A percentile compares a stretch with the other conserved stretches of the same genome.
Evolutionary conservation across 2,113 vertebrate species (phyloP).

Genomic region (Suncus etruscus): DNA sequence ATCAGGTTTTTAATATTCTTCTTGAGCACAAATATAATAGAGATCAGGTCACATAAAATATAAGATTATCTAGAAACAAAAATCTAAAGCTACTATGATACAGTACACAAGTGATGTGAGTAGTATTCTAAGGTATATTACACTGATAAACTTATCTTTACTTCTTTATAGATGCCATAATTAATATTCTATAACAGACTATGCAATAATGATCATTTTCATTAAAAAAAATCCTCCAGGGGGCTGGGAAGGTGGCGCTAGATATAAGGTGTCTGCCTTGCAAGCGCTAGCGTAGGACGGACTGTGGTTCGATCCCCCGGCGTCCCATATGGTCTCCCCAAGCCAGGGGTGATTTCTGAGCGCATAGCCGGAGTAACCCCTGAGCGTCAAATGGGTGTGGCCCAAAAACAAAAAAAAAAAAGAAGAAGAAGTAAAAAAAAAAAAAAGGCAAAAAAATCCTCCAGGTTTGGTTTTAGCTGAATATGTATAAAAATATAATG

Average conservation of each 20-base stretch:
- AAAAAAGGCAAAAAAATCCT: not conserved
- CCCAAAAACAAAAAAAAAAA: no score
- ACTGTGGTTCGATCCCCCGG: no score
- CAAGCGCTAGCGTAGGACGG: no score
- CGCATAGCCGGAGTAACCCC: no score
- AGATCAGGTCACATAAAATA: not conserved
- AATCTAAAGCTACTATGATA: not conserved
- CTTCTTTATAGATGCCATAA: conserved; percentile 14
- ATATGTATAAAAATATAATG: not conserved
- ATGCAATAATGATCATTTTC: not conserved
- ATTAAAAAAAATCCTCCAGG: not conserved
- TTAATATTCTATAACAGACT: conserved; percentile 9
- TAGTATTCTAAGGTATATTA: conserved; percentile 33
- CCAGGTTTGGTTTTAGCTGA: not conserved
- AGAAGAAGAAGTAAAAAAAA: no score
- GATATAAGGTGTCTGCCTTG: no score
- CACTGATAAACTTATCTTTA: not conserved
- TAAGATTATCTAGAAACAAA: conserved; percentile 19
- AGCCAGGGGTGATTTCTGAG: no score
- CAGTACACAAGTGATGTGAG: not conserved
- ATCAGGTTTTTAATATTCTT: not conserved
- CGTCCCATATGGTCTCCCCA: no score
- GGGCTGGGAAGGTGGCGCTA: no score
- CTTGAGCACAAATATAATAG: conserved; percentile 4
- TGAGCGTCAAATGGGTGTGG: no score